Base-by-base conservation (phyloP, 2,113 vertebrate species). In the mouse (Mus musculus) region DNA sequence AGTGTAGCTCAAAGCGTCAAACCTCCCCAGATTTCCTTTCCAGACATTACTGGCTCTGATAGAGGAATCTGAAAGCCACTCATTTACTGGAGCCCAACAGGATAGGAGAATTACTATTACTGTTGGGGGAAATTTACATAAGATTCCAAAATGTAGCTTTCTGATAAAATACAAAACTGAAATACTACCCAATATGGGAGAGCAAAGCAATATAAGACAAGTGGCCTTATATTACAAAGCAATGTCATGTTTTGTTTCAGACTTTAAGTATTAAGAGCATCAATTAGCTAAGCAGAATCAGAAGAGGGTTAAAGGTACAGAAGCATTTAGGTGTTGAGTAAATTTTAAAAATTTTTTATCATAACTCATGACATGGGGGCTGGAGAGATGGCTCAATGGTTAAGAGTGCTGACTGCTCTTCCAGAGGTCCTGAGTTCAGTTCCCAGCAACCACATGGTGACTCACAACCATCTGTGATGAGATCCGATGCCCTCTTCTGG, bases 131-230 rank as follows among this genome's bases (percentile, higher is more conserved):
- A 96, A 90, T 13, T 24, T 80, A 56, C 24, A 81, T 76, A 10
- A n/a, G 69, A 91, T 93, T 95, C 85, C 54, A 93, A 96, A 54
- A 90, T 69, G 33, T n/a, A 86, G 56, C 67, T 94, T 91, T 92
- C 75, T 61, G 28, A 84, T 86, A 49, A 96, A 92, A 20, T 65
- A 95, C 49, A 77, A 93, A 94, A 77, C 71, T 89, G 9, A 93
- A 90, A 95, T 65, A 56, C 42, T 89, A 76, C 65, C 63, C 69
- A 82, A 93, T 88, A 86, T 72, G 28, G 71, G 54, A 93, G 14
- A 94, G 61, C 14, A 80, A 19, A 84, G 26, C 63, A 77, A 20
- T 81, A 94, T 88, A 4, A 93, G 7, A 90, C 36, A 96, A 90
- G 30, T 78, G 10, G 16, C 89, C 39, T 97, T n/a, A 56, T 81